Percentiles rank a stretch among this genome's conserved stretches.
These are phyloP conservation scores for Artibeus jamaicensis DNA, from an alignment of 2,797 vertebrate genomes.

Conservation along the genomic window DNA sequence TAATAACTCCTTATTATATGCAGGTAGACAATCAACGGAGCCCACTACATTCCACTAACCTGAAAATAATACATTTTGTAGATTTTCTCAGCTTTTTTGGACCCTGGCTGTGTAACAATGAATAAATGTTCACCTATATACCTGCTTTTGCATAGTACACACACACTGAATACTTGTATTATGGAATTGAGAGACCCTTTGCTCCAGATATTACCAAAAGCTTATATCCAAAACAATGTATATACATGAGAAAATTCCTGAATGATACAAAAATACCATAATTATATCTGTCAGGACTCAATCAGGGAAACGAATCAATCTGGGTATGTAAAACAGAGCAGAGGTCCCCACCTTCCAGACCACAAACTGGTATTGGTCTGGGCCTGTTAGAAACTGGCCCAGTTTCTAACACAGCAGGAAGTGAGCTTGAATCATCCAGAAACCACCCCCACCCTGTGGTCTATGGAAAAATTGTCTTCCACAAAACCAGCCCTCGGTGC, in stretches of 20 bases:
- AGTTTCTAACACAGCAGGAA: no score
- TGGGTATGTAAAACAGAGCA: neutral
- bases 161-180: neutral
- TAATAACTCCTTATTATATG: neutral
- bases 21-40: neutral
- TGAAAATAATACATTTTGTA: neutral
- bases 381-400: no score
- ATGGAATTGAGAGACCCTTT: neutral
- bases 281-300: neutral
- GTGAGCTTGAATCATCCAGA: no score
- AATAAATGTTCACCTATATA: neutral
- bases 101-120: neutral
- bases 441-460: no score
- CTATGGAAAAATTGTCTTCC: no score
- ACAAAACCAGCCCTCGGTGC: no score
- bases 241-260: neutral
- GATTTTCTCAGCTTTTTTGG: neutral
- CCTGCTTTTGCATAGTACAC: neutral
- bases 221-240: neutral
- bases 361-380: no score
- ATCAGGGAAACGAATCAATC: neutral
- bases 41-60: neutral
- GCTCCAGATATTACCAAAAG: neutral
- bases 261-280: neutral
- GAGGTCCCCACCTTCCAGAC: no score